These are phyloP conservation scores for Lochmaea crataegi DNA, from an alignment of 2,888 invertebrate genomes.

Conservation along the genomic window DNA sequence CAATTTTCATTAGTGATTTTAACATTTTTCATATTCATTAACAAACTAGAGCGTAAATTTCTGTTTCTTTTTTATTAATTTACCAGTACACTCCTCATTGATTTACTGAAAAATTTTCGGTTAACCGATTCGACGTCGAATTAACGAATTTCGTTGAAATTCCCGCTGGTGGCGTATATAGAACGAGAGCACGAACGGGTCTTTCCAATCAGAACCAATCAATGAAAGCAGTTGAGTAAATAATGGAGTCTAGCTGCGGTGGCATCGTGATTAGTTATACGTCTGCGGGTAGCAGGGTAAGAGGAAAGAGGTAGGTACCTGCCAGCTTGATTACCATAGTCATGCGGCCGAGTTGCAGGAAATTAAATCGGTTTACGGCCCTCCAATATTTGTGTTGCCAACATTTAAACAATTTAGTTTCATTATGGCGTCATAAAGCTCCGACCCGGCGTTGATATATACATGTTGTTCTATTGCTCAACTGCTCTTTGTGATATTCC, in stretches of 20 bases:
- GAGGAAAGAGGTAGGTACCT: constrained; percentile 58
- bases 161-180: constrained; percentile 10
- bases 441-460: constrained; percentile 37
- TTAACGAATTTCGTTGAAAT: constrained; percentile 29
- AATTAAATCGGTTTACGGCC: constrained; percentile 64
- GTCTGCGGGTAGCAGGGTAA: constrained; percentile 53
- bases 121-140: constrained; percentile 25
- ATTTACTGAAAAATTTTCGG: constrained; percentile 18
- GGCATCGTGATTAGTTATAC: constrained; percentile 63
- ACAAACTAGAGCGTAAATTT: not conserved
- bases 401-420: constrained; percentile 65
- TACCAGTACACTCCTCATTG: constrained; percentile 5
- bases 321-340: constrained; percentile 66
- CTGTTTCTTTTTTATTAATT: constrained; percentile 1
- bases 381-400: constrained; percentile 63
- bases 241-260: constrained; percentile 65
- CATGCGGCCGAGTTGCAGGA: constrained; percentile 63
- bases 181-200: constrained; percentile 40
- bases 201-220: constrained; percentile 55
- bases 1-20: too few species aligned
- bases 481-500: constrained; percentile 43
- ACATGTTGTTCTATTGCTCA: constrained; percentile 34
- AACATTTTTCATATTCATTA: not conserved
- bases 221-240: constrained; percentile 62
- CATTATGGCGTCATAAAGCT: constrained; percentile 58